phyloP scores from a whole-genome alignment of 2,888 invertebrate species.

The Andrena chrysosceles region DNA sequence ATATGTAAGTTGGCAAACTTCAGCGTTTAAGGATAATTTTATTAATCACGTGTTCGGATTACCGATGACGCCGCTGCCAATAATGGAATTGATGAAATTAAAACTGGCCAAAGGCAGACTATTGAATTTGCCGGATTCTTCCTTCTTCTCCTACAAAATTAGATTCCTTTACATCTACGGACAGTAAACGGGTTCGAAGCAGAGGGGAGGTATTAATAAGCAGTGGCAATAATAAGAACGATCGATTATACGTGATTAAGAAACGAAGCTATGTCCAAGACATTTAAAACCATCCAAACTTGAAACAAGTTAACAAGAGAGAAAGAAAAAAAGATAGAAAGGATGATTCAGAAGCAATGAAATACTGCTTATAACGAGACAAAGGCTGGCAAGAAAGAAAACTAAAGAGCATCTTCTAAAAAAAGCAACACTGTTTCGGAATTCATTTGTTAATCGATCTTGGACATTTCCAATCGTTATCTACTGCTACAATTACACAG shows the following conservation, averaged over 20 bases:
- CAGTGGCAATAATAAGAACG: constrained; percentile 4
- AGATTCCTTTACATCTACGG: constrained; percentile 7
- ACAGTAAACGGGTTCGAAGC: not conserved
- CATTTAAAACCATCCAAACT: not conserved
- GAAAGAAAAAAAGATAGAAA: too few species aligned
- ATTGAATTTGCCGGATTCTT: constrained; percentile 87
- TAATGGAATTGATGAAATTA: constrained; percentile 95
- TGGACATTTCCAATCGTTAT: too few species aligned
- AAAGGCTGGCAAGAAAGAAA: too few species aligned
- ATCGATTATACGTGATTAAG: constrained; percentile 13
- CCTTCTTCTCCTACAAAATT: constrained; percentile 81
- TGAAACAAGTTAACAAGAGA: too few species aligned
- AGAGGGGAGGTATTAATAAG: constrained; percentile 3
- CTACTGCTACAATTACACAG: too few species aligned
- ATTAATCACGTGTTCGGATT: constrained; percentile 70
- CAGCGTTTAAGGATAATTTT: constrained; percentile 35
- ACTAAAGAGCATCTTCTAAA: too few species aligned
- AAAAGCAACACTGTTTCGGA: too few species aligned
- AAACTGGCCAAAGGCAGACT: constrained; percentile 92
- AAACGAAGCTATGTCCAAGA: not conserved
- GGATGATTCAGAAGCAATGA: too few species aligned
- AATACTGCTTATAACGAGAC: too few species aligned
- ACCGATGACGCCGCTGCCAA: constrained; percentile 95
- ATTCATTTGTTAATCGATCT: too few species aligned
- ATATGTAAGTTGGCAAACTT: constrained; percentile 5